phyloP scores from a whole-genome alignment of 2,113 vertebrate species.

The Tiliqua scincoides region DNA sequence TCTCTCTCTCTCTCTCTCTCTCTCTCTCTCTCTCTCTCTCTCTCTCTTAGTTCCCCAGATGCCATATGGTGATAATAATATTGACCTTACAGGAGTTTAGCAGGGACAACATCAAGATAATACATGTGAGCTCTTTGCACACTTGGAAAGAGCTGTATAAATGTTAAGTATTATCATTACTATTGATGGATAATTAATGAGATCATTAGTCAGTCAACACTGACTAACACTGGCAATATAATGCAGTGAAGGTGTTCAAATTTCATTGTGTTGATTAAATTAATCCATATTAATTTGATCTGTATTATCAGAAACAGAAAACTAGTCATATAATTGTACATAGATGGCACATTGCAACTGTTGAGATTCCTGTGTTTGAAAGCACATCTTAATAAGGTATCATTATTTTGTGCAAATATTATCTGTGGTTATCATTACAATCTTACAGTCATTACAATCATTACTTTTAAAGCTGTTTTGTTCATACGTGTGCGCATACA shows the following conservation, averaged over 20 bases:
- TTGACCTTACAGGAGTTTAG: no score
- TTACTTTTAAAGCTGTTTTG: not conserved
- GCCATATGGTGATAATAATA: no score
- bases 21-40: no score
- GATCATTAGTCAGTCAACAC: conserved; percentile 30
- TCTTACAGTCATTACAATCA: no score
- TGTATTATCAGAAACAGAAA: not conserved
- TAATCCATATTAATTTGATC: not conserved
- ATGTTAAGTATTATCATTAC: no score
- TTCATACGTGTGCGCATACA: not conserved
- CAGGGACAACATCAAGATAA: no score
- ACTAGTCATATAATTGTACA: not conserved
- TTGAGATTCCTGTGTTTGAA: not conserved
- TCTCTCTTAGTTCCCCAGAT: no score
- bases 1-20: no score
- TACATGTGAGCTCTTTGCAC: no score
- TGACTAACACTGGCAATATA: not conserved
- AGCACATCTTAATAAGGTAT: not conserved
- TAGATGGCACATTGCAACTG: not conserved
- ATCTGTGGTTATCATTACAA: not conserved
- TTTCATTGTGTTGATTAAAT: not conserved
- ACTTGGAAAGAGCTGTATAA: no score
- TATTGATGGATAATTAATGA: not conserved
- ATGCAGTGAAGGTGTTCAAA: not conserved
- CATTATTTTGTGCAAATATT: conserved; percentile 6